phyloP scores from a whole-genome alignment of 2,113 vertebrate species.

The Etia nguti region DNA sequence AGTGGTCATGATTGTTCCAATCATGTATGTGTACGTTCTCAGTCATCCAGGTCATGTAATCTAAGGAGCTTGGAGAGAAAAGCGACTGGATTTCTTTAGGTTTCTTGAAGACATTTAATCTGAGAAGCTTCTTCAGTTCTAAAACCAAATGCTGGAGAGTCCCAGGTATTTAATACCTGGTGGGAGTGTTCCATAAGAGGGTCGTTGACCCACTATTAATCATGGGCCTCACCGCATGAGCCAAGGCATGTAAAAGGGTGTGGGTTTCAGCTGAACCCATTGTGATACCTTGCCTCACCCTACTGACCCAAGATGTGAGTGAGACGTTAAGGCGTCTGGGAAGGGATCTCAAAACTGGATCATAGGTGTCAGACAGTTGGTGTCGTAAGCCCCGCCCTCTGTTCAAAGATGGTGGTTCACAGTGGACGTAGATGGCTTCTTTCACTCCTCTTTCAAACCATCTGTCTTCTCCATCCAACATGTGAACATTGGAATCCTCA shows the following conservation, averaged over 20 bases:
- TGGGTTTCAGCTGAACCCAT: rapidly evolving
- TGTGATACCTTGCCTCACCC: not conserved
- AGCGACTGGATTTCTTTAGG: not conserved
- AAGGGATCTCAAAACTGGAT: not conserved
- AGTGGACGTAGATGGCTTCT: rapidly evolving
- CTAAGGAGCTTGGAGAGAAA: not conserved
- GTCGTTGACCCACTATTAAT: not conserved
- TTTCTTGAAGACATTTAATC: not conserved
- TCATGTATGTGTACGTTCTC: not conserved
- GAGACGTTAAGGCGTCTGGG: rapidly evolving
- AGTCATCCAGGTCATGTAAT: not conserved
- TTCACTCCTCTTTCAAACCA: not conserved
- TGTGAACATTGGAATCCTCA: not conserved
- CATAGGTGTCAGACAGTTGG: not conserved
- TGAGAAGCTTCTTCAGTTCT: not conserved
- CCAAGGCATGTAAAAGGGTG: not conserved
- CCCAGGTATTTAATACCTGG: not conserved
- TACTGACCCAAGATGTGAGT: not conserved
- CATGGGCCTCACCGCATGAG: not conserved
- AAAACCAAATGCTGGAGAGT: not conserved
- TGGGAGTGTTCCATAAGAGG: not conserved
- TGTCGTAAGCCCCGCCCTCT: not conserved
- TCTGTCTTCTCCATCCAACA: rapidly evolving
- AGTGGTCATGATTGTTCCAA: not conserved
- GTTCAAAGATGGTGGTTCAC: not conserved